Evolutionary conservation across 1,140 invertebrate genomes (phyloP).

Genomic region (Chironomus striatipennis): DNA sequence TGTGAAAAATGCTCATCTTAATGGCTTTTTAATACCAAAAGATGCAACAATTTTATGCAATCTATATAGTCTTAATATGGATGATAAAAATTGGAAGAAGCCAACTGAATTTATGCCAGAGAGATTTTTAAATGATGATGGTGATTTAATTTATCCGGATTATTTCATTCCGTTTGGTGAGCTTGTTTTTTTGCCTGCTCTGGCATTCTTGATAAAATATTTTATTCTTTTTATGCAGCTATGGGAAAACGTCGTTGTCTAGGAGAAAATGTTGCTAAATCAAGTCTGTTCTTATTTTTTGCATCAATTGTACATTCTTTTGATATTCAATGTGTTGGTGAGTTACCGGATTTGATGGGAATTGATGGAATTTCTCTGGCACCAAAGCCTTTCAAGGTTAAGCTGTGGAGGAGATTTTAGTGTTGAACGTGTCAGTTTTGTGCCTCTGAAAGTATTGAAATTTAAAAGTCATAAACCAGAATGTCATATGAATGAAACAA

Average conservation of each 20-base stretch:
- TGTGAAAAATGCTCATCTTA: slow-evolving; percentile 44
- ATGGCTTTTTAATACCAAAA: slow-evolving; percentile 57
- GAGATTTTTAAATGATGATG: slow-evolving; percentile 55
- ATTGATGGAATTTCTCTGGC: slow-evolving; percentile 45
- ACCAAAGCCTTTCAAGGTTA: slow-evolving; percentile 42
- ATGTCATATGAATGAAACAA: no score
- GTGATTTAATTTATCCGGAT: slow-evolving; percentile 49
- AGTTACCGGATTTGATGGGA: slow-evolving; percentile 36
- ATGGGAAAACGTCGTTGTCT: slow-evolving; percentile 52
- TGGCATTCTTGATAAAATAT: slow-evolving; percentile 18
- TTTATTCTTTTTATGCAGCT: slow-evolving; percentile 31
- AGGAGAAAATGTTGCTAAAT: slow-evolving; percentile 51
- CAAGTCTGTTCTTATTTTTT: slow-evolving; percentile 47
- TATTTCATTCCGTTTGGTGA: slow-evolving; percentile 57
- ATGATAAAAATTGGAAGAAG: slow-evolving; percentile 56
- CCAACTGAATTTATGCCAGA: slow-evolving; percentile 59
- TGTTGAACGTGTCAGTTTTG: no score
- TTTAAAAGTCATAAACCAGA: no score
- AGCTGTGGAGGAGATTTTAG: slow-evolving; percentile 30
- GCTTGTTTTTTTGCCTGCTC: slow-evolving; percentile 21
- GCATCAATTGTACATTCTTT: slow-evolving; percentile 46
- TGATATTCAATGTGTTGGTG: slow-evolving; percentile 36
- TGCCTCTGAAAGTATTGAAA: no score
- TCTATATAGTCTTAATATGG: slow-evolving; percentile 58
- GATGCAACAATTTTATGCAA: slow-evolving; percentile 59